Evolutionary conservation across 1,140 invertebrate genomes (phyloP).

Genomic region (Phocides pigmalion): DNA sequence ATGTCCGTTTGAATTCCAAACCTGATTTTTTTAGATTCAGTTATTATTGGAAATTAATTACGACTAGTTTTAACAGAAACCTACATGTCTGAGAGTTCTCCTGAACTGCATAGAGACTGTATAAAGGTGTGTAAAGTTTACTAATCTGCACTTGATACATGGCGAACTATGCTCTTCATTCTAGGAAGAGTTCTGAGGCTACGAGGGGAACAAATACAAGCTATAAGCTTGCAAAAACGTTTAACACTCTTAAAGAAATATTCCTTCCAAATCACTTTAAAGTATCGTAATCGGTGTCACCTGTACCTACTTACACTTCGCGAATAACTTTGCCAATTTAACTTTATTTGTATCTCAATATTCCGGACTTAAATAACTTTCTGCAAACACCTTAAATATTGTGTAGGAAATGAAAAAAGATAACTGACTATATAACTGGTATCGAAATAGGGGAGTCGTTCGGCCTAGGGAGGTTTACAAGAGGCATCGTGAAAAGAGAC

Average conservation of each 20-base stretch:
- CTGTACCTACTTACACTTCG: conserved; percentile 56
- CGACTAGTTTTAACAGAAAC: too few species aligned
- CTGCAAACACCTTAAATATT: conserved; percentile 63
- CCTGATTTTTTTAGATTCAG: too few species aligned
- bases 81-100: too few species aligned
- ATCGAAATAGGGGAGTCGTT: conserved; percentile 48
- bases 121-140: too few species aligned
- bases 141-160: too few species aligned
- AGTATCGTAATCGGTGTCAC: conserved; percentile 67
- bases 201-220: too few species aligned
- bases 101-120: too few species aligned
- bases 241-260: conserved; percentile 51
- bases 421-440: conserved; percentile 74
- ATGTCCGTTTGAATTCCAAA: too few species aligned
- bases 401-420: conserved; percentile 72
- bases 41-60: too few species aligned
- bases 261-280: conserved; percentile 55
- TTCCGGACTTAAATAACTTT: conserved; percentile 71
- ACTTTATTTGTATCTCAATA: conserved; percentile 80
- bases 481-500: conserved; percentile 66
- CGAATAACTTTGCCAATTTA: conserved; percentile 80
- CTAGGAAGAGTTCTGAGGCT: too few species aligned
- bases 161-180: too few species aligned
- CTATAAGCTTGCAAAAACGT: neutral
- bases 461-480: conserved; percentile 38